These are phyloP conservation scores for Solenopsis fugax DNA, from an alignment of 1,140 invertebrate species.

Conservation along the genomic window DNA sequence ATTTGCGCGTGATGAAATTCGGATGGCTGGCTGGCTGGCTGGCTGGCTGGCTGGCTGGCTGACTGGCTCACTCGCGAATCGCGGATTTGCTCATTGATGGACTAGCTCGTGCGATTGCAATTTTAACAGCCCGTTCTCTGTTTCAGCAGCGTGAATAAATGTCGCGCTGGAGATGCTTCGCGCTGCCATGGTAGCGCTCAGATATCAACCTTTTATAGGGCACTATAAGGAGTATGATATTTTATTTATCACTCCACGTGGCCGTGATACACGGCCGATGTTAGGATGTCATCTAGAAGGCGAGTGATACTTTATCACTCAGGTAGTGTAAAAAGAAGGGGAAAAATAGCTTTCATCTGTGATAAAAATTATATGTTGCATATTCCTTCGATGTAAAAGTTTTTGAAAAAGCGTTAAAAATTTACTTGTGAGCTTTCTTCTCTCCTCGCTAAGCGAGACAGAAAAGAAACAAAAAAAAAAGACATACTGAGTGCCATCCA, in stretches of 20 bases:
- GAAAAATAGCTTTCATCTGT: conserved; percentile 15
- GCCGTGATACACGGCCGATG: conserved; percentile 44
- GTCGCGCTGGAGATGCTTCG: conserved; percentile 6
- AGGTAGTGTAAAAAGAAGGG: background rate
- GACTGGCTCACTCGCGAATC: background rate
- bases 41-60: background rate
- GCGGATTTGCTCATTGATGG: background rate
- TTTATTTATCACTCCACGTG: conserved; percentile 50
- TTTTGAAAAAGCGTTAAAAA: conserved; percentile 21
- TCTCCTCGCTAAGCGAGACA: background rate
- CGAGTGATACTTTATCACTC: conserved; percentile 49
- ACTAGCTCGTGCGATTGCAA: background rate
- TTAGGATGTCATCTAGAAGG: conserved; percentile 31
- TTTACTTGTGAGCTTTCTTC: background rate
- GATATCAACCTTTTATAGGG: conserved; percentile 53
- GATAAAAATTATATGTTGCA: conserved; percentile 10
- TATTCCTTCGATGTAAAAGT: conserved; percentile 14
- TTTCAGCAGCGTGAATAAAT: background rate
- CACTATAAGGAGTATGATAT: conserved; percentile 35
- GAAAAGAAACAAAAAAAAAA: background rate
- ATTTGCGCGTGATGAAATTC: conserved; percentile 24
- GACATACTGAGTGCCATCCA: too few relatives aligned
- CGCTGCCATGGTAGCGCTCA: background rate
- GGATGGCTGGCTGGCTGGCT: background rate
- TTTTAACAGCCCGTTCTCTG: background rate